Evolutionary conservation across 2,888 invertebrate species (phyloP), one percentile per base, ranked within the genome.

Genomic region (Phaedon cochleariae): DNA sequence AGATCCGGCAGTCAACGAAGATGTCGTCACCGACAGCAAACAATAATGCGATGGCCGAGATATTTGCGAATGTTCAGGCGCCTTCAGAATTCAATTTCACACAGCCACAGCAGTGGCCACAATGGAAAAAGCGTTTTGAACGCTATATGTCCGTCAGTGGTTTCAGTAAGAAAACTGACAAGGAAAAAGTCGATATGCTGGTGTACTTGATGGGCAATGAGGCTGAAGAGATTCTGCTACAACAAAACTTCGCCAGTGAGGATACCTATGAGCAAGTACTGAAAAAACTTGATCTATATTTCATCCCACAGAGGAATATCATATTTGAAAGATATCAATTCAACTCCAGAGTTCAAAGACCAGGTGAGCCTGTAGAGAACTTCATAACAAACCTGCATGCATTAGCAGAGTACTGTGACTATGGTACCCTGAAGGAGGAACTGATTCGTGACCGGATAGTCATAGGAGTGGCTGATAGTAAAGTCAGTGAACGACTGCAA

Each of bases 361-460:
- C 48, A 21, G 46, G 48, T 6, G 58, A 58, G 17, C 22, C 46
- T n/a, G 46, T 58, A 12, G 21, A 51, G 26, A 58, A 22, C 22
- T 58, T 58, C 7, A 46, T 58, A 48, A 58, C 46, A 1, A 46
- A 15, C 22, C 15, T 58, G 17, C 58, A 58, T 20, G 41, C 57
- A 12, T 1, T 45, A 53, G 61, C 61, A 34, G 53, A 60, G 31
- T n/a, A 54, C 20, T 61, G 61, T 22, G 22, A 57, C 10, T 61
- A 55, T 10, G 61, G 34, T 10, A 20, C 45, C 6, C 20, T 58
- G 18, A 37, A 55, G 18, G 46, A 62, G 12, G 15, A 62, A 17
- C 26, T 55, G 31, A 62, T 55, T 21, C 45, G 53, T 10, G 62
- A 46, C 46, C 57, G 62, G 1, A 55, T 62, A 12, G 46, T 62